A percentile compares a stretch with the other conserved stretches of the same genome.
Conservation (phyloP, 2,113 vertebrate species). For the Buteo buteo region DNA sequence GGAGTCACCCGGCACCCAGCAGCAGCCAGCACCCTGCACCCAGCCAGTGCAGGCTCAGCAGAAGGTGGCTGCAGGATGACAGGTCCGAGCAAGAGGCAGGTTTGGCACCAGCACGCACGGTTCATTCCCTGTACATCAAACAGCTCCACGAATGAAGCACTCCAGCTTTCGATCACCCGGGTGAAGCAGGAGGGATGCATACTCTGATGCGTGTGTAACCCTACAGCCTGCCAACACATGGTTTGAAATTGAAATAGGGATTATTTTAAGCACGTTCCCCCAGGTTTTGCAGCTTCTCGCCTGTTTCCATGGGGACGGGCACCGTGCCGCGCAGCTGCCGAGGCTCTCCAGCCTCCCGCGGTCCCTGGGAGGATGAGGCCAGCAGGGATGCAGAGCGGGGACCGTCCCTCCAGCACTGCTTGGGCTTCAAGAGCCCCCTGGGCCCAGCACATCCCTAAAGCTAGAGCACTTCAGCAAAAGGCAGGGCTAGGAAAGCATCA, state of each 20-base stretch:
- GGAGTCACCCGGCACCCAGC: neutral
- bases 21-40: no score
- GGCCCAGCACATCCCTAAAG: neutral
- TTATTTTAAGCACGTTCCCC: neutral
- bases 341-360: neutral
- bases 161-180: neutral
- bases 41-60: neutral
- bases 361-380: neutral
- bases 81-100: neutral
- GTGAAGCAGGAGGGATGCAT: neutral
- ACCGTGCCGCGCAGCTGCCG: neutral
- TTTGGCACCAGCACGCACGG: neutral
- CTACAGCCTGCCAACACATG: neutral
- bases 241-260: neutral
- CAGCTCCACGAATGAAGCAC: neutral
- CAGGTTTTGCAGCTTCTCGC: neutral
- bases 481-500: neutral
- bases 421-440: neutral
- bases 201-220: neutral
- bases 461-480: neutral
- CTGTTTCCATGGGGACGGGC: constrained; percentile 30
- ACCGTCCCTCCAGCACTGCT: neutral
- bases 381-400: neutral
- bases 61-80: neutral
- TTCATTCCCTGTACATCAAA: fast-evolving